These are phyloP conservation scores for Amblyopsis hoosieri DNA, from an alignment of 2,797 vertebrate genomes.

Conservation along the genomic window DNA sequence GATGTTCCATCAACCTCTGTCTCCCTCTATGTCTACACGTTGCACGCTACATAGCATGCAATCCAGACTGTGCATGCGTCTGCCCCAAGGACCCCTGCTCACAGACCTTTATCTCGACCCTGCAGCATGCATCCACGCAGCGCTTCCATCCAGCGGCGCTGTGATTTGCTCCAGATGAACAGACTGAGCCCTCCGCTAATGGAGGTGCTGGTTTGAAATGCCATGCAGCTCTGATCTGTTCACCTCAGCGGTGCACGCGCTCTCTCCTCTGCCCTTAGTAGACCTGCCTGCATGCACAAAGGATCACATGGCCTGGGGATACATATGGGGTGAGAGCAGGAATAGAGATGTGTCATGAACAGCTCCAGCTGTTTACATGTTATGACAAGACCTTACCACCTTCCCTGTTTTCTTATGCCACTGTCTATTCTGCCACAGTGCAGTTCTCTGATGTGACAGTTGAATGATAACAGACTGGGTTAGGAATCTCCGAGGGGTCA, in stretches of 20 bases:
- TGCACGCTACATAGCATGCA: slow-evolving; percentile 23
- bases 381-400: neutral
- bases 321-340: slow-evolving; percentile 19
- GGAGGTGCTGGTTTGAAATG: slow-evolving; percentile 33
- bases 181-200: slow-evolving; percentile 27
- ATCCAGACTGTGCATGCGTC: slow-evolving; percentile 18
- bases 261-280: slow-evolving; percentile 29
- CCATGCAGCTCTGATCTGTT: too few relatives aligned
- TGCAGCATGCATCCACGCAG: slow-evolving; percentile 46
- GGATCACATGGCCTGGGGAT: neutral
- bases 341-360: slow-evolving; percentile 19
- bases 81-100: slow-evolving; percentile 30
- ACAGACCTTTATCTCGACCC: slow-evolving; percentile 56
- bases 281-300: slow-evolving; percentile 7
- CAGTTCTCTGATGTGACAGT: too few relatives aligned
- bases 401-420: slow-evolving; percentile 3
- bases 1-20: slow-evolving; percentile 16
- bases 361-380: slow-evolving; percentile 9
- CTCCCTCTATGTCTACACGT: slow-evolving; percentile 25
- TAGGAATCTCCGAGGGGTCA: too few relatives aligned
- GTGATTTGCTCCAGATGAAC: slow-evolving; percentile 65
- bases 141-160: slow-evolving; percentile 48
- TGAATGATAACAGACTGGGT: too few relatives aligned
- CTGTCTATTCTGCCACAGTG: too few relatives aligned
- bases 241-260: slow-evolving; percentile 23